Evolutionary conservation across 1,140 invertebrate genomes (phyloP).

Genomic region (Lepidurus apus): DNA sequence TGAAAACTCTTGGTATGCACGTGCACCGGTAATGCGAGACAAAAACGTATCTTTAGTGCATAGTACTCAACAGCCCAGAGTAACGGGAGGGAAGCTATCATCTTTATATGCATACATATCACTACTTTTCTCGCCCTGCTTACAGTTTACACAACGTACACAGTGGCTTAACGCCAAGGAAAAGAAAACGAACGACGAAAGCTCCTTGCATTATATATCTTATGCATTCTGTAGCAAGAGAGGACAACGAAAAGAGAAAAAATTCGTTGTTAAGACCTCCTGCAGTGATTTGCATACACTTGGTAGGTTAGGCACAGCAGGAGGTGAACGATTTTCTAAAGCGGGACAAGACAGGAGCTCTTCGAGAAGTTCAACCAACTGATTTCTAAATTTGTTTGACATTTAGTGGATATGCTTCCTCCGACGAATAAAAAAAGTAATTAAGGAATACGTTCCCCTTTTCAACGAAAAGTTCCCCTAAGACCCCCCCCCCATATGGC

Average conservation of each 20-base stretch:
- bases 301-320: neutral
- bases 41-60: neutral
- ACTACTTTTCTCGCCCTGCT: neutral
- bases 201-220: too few relatives aligned
- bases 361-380: neutral
- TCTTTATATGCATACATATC: neutral
- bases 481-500: neutral
- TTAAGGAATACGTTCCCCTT: too few relatives aligned
- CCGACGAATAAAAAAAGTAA: too few relatives aligned
- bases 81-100: neutral
- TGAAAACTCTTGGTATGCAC: neutral
- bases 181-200: too few relatives aligned
- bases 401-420: too few relatives aligned
- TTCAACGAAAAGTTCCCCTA: too few relatives aligned
- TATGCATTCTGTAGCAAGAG: neutral
- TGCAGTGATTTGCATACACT: neutral
- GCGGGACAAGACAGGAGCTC: constrained; percentile 3
- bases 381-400: too few relatives aligned
- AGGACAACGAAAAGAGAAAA: neutral
- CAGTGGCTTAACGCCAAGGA: too few relatives aligned
- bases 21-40: neutral
- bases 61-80: neutral
- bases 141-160: too few relatives aligned
- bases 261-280: neutral
- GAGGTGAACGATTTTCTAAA: neutral